A percentile compares a stretch with the other conserved stretches of the same genome.
These are phyloP conservation scores for Aphyosemion australe DNA, from an alignment of 2,113 vertebrate species.

Conservation along the genomic window DNA sequence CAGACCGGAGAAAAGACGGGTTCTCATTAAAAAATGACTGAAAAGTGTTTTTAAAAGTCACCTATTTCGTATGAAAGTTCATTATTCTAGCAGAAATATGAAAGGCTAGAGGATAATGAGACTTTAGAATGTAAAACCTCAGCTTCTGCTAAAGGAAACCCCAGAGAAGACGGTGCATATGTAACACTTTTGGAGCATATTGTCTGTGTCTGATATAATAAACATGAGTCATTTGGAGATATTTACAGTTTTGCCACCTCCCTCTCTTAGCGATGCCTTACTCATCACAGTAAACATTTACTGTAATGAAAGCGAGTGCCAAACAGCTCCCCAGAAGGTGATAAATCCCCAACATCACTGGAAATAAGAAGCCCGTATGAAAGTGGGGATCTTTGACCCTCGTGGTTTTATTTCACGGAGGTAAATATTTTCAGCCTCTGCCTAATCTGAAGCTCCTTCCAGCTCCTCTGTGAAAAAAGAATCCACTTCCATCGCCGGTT, in stretches of 20 bases:
- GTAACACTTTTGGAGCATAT: slow-evolving; percentile 27
- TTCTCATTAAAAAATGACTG: too few relatives aligned
- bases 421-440: slow-evolving; percentile 58
- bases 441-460: slow-evolving; percentile 13
- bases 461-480: not conserved
- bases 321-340: slow-evolving; percentile 49
- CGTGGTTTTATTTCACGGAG: slow-evolving; percentile 43
- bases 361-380: slow-evolving; percentile 53
- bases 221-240: slow-evolving; percentile 56
- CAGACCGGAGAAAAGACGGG: too few relatives aligned
- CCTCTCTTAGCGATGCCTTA: slow-evolving; percentile 51
- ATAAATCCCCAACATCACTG: slow-evolving; percentile 56
- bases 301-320: slow-evolving; percentile 49
- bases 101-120: too few relatives aligned
- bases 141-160: not conserved
- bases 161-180: slow-evolving; percentile 11
- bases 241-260: slow-evolving; percentile 46
- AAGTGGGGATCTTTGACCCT: slow-evolving; percentile 43
- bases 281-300: slow-evolving; percentile 73
- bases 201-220: slow-evolving; percentile 43
- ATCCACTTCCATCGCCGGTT: slow-evolving; percentile 19
- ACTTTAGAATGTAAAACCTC: too few relatives aligned
- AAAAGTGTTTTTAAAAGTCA: too few relatives aligned
- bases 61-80: too few relatives aligned
- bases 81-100: too few relatives aligned